phyloP scores from a whole-genome alignment of 23 tunicate species.

The Ciona savignyi region DNA sequence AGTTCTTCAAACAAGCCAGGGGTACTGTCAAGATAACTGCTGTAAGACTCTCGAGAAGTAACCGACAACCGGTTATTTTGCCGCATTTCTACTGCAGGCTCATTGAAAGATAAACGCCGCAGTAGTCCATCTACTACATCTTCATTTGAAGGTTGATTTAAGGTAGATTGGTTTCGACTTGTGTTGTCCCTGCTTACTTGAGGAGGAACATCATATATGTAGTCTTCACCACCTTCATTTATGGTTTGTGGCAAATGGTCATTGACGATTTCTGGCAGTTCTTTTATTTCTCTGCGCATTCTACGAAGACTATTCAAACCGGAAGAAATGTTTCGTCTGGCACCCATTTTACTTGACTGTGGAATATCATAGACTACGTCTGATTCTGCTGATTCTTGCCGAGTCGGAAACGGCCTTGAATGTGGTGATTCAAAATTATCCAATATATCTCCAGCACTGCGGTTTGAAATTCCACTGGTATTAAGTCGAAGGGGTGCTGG shows the following conservation, averaged over 20 bases:
- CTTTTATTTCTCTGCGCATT: conserved; percentile 50
- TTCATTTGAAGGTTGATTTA: conserved; percentile 6
- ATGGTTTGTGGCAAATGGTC: background rate
- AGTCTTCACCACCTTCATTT: conserved; percentile 14
- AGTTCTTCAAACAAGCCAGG: conserved; percentile 37
- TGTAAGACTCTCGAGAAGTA: conserved; percentile 49
- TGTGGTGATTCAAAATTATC: conserved; percentile 11
- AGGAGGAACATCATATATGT: conserved; percentile 93
- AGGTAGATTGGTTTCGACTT: background rate
- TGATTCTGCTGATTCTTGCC: conserved; percentile 43
- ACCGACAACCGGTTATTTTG: conserved; percentile 32
- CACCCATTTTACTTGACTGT: conserved; percentile 30
- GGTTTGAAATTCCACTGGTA: background rate
- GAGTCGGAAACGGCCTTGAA: conserved; percentile 5
- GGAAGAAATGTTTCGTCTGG: conserved; percentile 20
- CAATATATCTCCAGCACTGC: conserved; percentile 7
- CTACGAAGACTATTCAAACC: conserved; percentile 54
- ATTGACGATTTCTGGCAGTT: background rate
- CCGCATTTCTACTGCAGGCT: background rate
- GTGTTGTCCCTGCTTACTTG: conserved; percentile 36
- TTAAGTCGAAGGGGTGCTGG: conserved; percentile 11
- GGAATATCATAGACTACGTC: conserved; percentile 93
- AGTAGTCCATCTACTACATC: conserved; percentile 60
- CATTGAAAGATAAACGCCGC: conserved; percentile 20
- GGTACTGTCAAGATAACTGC: conserved; percentile 52